These are phyloP conservation scores for Takifugu rubripes DNA, from an alignment of 2,797 vertebrate species.

Conservation along the genomic window DNA sequence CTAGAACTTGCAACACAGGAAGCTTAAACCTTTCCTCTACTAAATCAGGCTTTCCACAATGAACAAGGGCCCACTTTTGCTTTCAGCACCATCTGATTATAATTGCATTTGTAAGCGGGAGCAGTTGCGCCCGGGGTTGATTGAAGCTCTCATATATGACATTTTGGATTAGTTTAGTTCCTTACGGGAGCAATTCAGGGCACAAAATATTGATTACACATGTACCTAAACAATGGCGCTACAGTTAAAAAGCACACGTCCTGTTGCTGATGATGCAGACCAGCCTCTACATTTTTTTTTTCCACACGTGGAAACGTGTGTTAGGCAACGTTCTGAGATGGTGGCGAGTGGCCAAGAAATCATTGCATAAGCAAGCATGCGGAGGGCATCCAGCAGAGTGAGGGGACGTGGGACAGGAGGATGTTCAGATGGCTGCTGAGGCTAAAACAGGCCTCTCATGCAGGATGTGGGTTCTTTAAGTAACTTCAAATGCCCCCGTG, in stretches of 20 bases:
- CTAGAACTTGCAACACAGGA: slow-evolving; percentile 33
- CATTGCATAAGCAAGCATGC: slow-evolving; percentile 51
- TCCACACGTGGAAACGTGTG: slow-evolving; percentile 51
- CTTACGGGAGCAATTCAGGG: slow-evolving; percentile 20
- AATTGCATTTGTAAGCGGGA: slow-evolving; percentile 33
- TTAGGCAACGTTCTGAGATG: slow-evolving; percentile 50
- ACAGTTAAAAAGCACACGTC: slow-evolving; percentile 61
- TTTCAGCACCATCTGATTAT: slow-evolving; percentile 37
- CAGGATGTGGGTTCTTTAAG: slow-evolving; percentile 39
- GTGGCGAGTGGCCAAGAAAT: slow-evolving; percentile 41
- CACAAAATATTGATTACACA: slow-evolving; percentile 46
- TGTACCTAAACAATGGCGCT: slow-evolving; percentile 63
- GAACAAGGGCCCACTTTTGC: slow-evolving; percentile 54
- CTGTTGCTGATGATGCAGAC: slow-evolving; percentile 56
- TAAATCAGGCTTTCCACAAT: slow-evolving; percentile 50
- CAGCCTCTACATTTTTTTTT: slow-evolving; percentile 45
- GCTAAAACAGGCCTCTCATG: slow-evolving; percentile 21
- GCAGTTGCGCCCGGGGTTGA: slow-evolving; percentile 21
- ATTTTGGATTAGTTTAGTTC: slow-evolving; percentile 40
- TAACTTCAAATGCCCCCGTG: slow-evolving; percentile 38
- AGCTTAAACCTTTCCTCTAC: slow-evolving; percentile 35
- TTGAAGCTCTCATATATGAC: slow-evolving; percentile 19
- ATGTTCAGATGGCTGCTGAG: slow-evolving; percentile 32
- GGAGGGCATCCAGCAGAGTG: slow-evolving; percentile 28
- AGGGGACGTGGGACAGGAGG: slow-evolving; percentile 32